Evolutionary conservation across 2,797 vertebrate genomes (phyloP).

Genomic region (Cyprinella venusta): DNA sequence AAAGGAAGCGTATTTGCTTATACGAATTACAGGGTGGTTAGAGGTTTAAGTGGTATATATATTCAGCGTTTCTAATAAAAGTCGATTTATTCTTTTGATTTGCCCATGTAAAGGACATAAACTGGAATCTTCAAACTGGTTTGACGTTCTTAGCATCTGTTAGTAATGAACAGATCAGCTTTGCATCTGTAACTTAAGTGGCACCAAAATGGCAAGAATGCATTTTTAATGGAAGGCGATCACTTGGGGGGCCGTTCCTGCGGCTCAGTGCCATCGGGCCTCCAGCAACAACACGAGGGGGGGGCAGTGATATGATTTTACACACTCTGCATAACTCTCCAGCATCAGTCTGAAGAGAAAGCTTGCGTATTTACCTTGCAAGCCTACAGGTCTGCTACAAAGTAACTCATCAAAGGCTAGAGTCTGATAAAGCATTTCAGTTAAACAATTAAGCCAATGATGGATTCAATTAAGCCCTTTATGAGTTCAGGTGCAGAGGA

Average conservation of each 20-base stretch:
- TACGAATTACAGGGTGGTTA: background rate
- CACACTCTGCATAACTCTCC: constrained; percentile 28
- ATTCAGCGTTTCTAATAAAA: background rate
- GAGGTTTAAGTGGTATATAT: background rate
- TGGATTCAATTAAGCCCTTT: constrained; percentile 74
- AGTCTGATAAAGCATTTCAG: constrained; percentile 69
- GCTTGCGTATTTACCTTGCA: constrained; percentile 57
- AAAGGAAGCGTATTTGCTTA: too few relatives aligned
- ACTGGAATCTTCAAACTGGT: background rate
- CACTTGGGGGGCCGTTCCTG: constrained; percentile 32
- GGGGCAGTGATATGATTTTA: constrained; percentile 36
- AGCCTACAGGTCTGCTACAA: constrained; percentile 62
- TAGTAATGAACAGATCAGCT: constrained; percentile 34
- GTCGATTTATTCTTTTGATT: background rate
- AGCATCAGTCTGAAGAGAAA: constrained; percentile 9
- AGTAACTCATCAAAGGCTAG: constrained; percentile 62
- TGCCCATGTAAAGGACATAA: background rate
- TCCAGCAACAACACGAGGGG: constrained; percentile 10
- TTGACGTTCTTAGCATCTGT: constrained; percentile 13
- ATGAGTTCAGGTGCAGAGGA: constrained; percentile 67
- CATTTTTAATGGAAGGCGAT: constrained; percentile 61
- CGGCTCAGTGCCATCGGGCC: constrained; percentile 20
- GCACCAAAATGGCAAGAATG: constrained; percentile 60
- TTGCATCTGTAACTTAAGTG: constrained; percentile 43
- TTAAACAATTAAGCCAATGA: constrained; percentile 76